These are phyloP conservation scores for Mormyrus lacerda DNA, from an alignment of 2,113 vertebrate species.

Conservation along the genomic window DNA sequence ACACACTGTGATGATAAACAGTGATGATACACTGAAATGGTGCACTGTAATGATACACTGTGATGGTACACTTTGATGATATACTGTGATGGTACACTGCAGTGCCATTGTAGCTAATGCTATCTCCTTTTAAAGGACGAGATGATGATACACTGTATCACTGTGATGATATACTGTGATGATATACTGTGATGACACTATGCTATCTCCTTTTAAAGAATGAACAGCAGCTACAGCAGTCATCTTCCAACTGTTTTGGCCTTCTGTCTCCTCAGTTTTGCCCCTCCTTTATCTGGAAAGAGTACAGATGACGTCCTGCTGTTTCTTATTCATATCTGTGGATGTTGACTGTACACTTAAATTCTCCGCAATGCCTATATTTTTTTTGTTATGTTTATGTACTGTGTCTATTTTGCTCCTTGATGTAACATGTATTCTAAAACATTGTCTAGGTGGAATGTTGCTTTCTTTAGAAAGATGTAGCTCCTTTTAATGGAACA, in stretches of 20 bases:
- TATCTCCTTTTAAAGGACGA: no score
- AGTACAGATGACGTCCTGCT: neutral
- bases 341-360: neutral
- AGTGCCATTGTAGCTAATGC: no score
- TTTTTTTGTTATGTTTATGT: neutral
- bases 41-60: no score
- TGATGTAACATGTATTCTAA: no score
- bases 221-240: neutral
- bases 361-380: neutral
- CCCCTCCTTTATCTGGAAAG: neutral
- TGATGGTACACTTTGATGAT: no score
- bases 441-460: neutral
- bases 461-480: neutral
- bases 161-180: neutral
- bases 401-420: neutral
- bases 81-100: no score
- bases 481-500: neutral
- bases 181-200: neutral
- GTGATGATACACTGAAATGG: neutral
- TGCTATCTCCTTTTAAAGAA: neutral
- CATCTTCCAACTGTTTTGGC: neutral
- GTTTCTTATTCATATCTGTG: neutral
- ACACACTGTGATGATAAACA: no score
- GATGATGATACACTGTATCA: no score
- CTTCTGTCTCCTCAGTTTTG: neutral